Evolutionary conservation across 2,113 vertebrate genomes (phyloP), one percentile per base, ranked within the genome.

Genomic region (Ellobius talpinus): DNA sequence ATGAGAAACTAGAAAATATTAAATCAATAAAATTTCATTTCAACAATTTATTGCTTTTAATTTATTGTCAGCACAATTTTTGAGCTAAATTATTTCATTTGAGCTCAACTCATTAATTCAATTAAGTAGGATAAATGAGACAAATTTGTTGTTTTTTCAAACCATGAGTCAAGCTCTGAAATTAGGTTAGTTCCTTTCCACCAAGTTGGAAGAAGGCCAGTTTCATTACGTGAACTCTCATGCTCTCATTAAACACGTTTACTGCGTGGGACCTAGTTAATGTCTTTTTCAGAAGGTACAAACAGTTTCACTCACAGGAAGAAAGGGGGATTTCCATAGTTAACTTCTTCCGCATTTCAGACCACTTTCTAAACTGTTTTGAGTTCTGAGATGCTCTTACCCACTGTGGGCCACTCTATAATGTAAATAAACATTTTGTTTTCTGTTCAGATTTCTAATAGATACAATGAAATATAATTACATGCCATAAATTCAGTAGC

Each of bases 61-160:
- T 95, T 84, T 93, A 79, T 63, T 78, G 16, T 95, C 61, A 92
- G 85, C 63, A 45, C 47, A 88, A 74, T 93, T 95, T 96, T 90
- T 65, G 76, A 93, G 31, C 77, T 95, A 87, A 97, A 93, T 93
- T 79, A 92, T 63, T 91, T 96, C 85, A 92, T 96, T 97, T 96
- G 73, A 97, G 89, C 39, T 85, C 42, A 89, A 5, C 77, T 97
- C 86, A 96, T 94, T 96, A 96, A 95, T 81, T 96, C 82, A 96
- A 72, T 91, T 91, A 94, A 45, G 26, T 81, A 70, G 21, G 52
- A 95, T 97, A 91, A 95, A 96, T 91, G 89, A 95, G 97, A 93
- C 93, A 92, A 90, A 94, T 94, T 36, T 92, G 50, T 79, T 96
- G 24, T 93, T 95, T 94, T 76, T 97, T 92, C 52, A 96, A 96